Percentiles rank a stretch among this genome's conserved stretches.
phyloP scores from a whole-genome alignment of 2,113 vertebrate genomes.

The Pristiophorus japonicus region DNA sequence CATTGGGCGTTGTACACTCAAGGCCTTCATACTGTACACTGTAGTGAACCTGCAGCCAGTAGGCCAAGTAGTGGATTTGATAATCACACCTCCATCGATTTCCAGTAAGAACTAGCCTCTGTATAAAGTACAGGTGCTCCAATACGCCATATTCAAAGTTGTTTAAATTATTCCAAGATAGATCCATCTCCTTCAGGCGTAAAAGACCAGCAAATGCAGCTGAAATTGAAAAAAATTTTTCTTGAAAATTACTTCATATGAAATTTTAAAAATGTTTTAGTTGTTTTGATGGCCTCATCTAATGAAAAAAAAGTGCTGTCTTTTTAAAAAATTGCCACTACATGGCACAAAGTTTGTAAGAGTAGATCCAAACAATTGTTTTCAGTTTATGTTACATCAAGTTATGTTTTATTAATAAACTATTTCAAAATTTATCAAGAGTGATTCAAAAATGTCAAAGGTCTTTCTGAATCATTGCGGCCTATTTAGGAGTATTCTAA shows the following conservation, averaged over 20 bases:
- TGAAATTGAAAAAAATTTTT: constrained; percentile 49
- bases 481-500: background rate
- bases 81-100: constrained; percentile 97
- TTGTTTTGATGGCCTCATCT: too few species aligned
- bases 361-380: background rate
- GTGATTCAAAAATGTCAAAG: background rate
- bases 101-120: constrained; percentile 69
- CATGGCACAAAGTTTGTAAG: background rate
- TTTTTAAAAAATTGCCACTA: background rate
- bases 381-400: background rate
- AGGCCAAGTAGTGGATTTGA: constrained; percentile 94
- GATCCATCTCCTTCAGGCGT: constrained; percentile 81
- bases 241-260: background rate
- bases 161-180: constrained; percentile 84
- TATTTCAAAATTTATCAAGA: background rate
- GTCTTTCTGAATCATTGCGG: background rate
- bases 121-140: constrained; percentile 91
- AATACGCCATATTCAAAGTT: constrained; percentile 87
- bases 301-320: background rate
- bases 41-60: constrained; percentile 92
- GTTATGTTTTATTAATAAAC: background rate
- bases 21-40: constrained; percentile 74
- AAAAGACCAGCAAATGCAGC: constrained; percentile 83
- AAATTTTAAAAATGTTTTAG: background rate
- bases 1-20: constrained; percentile 72